Base-by-base conservation (phyloP, 2,797 vertebrate genomes). In the Acridotheres tristis region DNA sequence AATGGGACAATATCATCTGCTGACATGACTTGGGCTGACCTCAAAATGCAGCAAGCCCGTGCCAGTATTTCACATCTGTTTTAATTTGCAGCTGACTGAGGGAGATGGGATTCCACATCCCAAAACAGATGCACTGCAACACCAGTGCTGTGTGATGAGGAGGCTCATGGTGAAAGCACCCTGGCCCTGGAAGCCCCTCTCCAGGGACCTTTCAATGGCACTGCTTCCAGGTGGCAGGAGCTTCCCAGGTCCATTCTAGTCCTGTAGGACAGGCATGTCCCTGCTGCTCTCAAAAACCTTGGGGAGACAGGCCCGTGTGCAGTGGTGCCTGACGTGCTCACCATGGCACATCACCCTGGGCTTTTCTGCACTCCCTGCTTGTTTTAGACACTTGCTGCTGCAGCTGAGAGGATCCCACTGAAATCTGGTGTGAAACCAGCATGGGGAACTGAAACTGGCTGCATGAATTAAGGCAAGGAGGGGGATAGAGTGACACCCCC, bases 381-480 rank as follows among this genome's bases (percentile, higher is more conserved):
- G 29, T 32, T 68, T 74, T 74, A 94, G 77, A 92, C 55, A 81
- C 75, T 89, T 90, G 91, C 88, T 93, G 90, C 96, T 94, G 84
- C 84, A 91, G 92, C 71, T 85, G 86, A 89, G 65, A 81, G 61
- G 74, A 36, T 88, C 90, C 48, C 8, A 18, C 59, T 84, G 87
- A 91, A 89, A 92, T 96, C 65, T 92, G 75, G 51, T 82, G 78
- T 88, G 61, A 75, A 94, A 94, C 69, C 45, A 67, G 80, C 80
- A 89, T 22, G 32, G 89, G 79, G 81, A 82, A 54, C 51, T 96
- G 88, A 86, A 95, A 94, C 38, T 61, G 62, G 86, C 94, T 94
- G 95, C 79, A 80, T 69, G 72, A 96, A 84, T 92, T 96, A 95
- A 89, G 93, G 95, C 71, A 86, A 57, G 34, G 62, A 83, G 47